Base-by-base conservation (phyloP, 2,797 vertebrate genomes). In the Alcedo quadribrachys region DNA sequence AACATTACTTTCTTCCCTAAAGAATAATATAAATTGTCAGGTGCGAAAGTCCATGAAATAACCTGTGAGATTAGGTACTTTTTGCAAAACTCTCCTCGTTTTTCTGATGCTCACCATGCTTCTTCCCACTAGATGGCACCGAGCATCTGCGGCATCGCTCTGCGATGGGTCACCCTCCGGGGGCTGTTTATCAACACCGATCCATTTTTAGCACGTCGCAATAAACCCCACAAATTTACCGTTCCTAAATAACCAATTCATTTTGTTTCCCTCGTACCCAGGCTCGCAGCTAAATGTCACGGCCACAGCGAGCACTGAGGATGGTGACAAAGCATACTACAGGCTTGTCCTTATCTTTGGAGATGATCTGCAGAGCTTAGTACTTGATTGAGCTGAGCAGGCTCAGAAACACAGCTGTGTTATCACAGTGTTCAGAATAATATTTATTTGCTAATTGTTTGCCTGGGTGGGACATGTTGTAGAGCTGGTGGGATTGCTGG, bases 81-180 rank as follows among this genome's bases (percentile, higher is more conserved):
- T 28, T 53, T 28, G 18, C 46, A 10, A 12, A 81, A 2, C 15
- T 43, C 13, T 3, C 11, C 32, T 51, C 6, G 0, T 3, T n/a
- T 80, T 51, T 8, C 22, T 5, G 35, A 2, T 65, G 91, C 0
- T 87, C 58, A 5, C 17, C 8, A 1, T 4, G 14, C 22, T 43
- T 48, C 28, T 35, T 18, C 20, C 96, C 96, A 90, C 95, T 95
- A 96, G 96, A 93, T 96, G 96, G 76, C 93, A 79, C 70, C 67
- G 50, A 85, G 32, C 13, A 69, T 84, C 96, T 82, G 58, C 57
- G 57, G 18, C 55, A 76, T 69, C 6, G 3, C 37, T 40, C 20
- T 1, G 9, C 2, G 9, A 42, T 1, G 4, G 17, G n/a, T n/a
- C n/a, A 0, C 18, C 14, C 11, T 11, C 2, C 2, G 2, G 8